These are phyloP conservation scores for Ramphastos sulfuratus DNA, from an alignment of 2,113 vertebrate genomes.

Conservation along the genomic window DNA sequence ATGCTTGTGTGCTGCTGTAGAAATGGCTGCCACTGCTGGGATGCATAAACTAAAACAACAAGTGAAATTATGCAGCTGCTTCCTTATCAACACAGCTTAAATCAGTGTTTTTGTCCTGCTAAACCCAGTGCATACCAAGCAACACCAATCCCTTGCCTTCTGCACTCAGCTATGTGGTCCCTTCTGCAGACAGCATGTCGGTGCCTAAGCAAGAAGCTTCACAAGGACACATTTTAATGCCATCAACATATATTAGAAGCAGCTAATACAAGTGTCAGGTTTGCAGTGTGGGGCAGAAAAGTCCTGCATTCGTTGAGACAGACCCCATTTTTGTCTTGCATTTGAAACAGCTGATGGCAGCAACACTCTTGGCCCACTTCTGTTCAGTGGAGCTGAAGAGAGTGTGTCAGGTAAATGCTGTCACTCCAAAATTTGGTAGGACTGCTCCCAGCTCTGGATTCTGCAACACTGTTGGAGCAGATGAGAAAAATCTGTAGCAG, in stretches of 20 bases:
- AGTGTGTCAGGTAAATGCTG: neutral
- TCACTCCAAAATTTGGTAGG: neutral
- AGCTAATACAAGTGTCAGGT: conserved; percentile 66
- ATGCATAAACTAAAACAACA: conserved; percentile 43
- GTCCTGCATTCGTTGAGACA: conserved; percentile 44
- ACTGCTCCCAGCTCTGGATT: neutral
- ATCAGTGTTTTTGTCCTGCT: conserved; percentile 28
- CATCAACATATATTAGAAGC: conserved; percentile 67
- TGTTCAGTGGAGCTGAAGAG: too few species aligned
- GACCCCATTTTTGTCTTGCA: neutral
- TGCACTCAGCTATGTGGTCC: neutral
- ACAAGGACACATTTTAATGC: conserved; percentile 69
- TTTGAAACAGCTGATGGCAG: conserved; percentile 11
- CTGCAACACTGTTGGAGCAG: neutral
- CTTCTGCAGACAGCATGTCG: conserved; percentile 45
- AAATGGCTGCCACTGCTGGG: neutral
- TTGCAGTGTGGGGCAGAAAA: conserved; percentile 34
- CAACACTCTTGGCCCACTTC: neutral
- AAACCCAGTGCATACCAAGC: conserved; percentile 15
- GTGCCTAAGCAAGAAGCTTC: neutral
- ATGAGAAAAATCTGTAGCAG: neutral
- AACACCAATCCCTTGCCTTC: conserved; percentile 9
- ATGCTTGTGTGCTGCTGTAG: neutral
- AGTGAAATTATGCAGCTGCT: conserved; percentile 46
- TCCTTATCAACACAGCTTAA: conserved; percentile 25